phyloP scores from a whole-genome alignment of 1,140 invertebrate genomes.

The Drosophila seguyi region DNA sequence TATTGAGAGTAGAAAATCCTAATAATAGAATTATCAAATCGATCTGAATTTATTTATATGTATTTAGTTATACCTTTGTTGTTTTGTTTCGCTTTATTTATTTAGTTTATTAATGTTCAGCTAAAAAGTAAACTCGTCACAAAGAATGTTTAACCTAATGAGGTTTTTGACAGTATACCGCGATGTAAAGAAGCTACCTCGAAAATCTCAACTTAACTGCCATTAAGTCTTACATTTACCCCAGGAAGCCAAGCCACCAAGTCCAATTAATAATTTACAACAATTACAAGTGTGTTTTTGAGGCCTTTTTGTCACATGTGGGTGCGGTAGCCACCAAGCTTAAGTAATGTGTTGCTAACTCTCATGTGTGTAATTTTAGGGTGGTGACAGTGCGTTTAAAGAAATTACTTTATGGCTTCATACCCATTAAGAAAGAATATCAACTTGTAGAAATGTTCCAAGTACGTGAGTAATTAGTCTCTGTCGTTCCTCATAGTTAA shows the following conservation, averaged over 20 bases:
- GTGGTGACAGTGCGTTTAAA: slow-evolving; percentile 76
- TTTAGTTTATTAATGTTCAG: not conserved
- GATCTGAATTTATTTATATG: not conserved
- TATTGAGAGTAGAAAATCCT: not conserved
- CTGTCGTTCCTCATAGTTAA: slow-evolving; percentile 20
- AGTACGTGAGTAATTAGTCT: slow-evolving; percentile 77
- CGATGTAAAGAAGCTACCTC: not conserved
- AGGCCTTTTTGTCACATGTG: slow-evolving; percentile 10
- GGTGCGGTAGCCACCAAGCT: slow-evolving; percentile 2
- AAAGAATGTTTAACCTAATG: not conserved
- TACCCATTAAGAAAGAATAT: slow-evolving; percentile 78
- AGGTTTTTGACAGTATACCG: not conserved
- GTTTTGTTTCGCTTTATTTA: too few species aligned
- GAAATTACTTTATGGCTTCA: slow-evolving; percentile 82
- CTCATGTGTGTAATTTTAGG: slow-evolving; percentile 78
- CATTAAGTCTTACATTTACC: not conserved
- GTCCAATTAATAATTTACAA: slow-evolving; percentile 56
- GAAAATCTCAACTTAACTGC: not conserved
- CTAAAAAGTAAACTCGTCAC: not conserved
- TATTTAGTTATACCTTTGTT: not conserved
- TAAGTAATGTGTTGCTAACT: slow-evolving; percentile 43
- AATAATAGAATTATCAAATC: not conserved
- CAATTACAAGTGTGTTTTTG: slow-evolving; percentile 9
- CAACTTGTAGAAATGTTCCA: slow-evolving; percentile 79
- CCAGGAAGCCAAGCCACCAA: not conserved